These are phyloP conservation scores for Gasterosteus nipponicus DNA, from an alignment of 2,113 vertebrate species.

Conservation along the genomic window DNA sequence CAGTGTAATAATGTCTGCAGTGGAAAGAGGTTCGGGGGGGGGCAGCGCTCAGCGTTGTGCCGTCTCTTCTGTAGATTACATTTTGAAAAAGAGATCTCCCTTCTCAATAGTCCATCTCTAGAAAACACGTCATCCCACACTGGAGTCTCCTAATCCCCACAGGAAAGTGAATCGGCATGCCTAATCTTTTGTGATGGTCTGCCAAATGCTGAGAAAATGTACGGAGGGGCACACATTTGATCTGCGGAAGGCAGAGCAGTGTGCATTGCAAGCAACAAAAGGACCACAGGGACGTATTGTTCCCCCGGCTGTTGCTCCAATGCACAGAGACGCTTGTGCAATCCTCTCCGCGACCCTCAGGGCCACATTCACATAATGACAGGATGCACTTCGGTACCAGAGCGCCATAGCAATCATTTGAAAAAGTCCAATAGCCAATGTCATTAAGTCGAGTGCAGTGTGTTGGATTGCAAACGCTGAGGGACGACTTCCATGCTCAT, in stretches of 20 bases:
- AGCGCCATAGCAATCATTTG: slow-evolving; percentile 15
- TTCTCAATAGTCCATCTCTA: neutral
- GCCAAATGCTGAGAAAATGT: slow-evolving; percentile 1
- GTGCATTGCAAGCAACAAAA: slow-evolving; percentile 36
- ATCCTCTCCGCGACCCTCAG: slow-evolving; percentile 13
- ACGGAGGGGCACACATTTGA: neutral
- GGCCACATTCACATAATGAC: slow-evolving; percentile 51
- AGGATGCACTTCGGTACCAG: slow-evolving; percentile 39
- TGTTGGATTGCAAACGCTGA: slow-evolving; percentile 45
- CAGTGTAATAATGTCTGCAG: slow-evolving; percentile 6
- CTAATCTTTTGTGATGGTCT: slow-evolving; percentile 3
- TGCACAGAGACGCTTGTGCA: slow-evolving; percentile 15
- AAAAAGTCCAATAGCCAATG: slow-evolving; percentile 26
- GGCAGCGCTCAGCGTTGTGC: neutral
- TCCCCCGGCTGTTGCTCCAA: slow-evolving; percentile 36
- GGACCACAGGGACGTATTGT: slow-evolving; percentile 38
- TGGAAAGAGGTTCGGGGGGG: neutral
- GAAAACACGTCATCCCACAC: neutral
- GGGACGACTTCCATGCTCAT: slow-evolving; percentile 44
- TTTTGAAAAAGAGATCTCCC: neutral
- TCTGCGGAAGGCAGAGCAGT: slow-evolving; percentile 24
- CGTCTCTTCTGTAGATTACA: neutral
- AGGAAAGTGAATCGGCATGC: slow-evolving; percentile 1
- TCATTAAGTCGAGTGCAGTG: slow-evolving; percentile 56
- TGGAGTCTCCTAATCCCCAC: neutral